Evolutionary conservation across 2,797 vertebrate genomes (phyloP), one percentile per base, ranked within the genome.

Genomic region (Trichosurus vulpecula): DNA sequence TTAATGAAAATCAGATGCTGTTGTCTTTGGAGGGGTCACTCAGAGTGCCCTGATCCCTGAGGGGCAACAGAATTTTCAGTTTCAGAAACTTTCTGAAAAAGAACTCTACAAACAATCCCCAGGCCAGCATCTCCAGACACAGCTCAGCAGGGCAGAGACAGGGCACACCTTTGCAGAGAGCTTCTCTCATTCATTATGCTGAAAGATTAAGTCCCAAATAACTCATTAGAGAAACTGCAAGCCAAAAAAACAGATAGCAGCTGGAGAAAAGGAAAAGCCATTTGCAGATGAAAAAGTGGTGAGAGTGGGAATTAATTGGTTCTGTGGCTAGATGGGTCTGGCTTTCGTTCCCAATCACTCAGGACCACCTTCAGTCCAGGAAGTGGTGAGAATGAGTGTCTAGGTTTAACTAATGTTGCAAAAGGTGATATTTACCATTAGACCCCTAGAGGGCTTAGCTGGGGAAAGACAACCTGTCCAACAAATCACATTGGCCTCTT

Each of bases 121-220:
- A 97, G 93, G 11, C 53, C 74, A 54, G 81, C 51, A 93, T 94
- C 94, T 91, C 35, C n/a, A 95, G 27, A 93, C 66, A 89, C 16
- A 52, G 54, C 51, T 94, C 89, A 93, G 92, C 61, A 35, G 54
- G 93, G 91, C 93, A 57, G 94, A 54, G 91, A 96, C 54, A 96
- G 74, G 35, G 95, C 47, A 51, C 58, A 91, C 93, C 55, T 97
- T 96, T 92, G 58, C 90, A 54, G 52, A 94, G 58, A 95, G 91
- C 92, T 1, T 35, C 56, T 92, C 51, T 97, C 96, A 96, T 97
- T 97, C 93, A 97, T 97, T 98, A 97, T 96, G 95, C 94, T 96
- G 92, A 95, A 97, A 97, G 92, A 98, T 97, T 97, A 97, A 97
- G 91, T 93, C 95, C 91, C 94, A 96, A 97, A 96, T 96, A 95